A percentile compares a stretch with the other conserved stretches of the same genome.
These are phyloP conservation scores for Coenobita brevimanus DNA, from an alignment of 1,140 invertebrate genomes.

Conservation along the genomic window DNA sequence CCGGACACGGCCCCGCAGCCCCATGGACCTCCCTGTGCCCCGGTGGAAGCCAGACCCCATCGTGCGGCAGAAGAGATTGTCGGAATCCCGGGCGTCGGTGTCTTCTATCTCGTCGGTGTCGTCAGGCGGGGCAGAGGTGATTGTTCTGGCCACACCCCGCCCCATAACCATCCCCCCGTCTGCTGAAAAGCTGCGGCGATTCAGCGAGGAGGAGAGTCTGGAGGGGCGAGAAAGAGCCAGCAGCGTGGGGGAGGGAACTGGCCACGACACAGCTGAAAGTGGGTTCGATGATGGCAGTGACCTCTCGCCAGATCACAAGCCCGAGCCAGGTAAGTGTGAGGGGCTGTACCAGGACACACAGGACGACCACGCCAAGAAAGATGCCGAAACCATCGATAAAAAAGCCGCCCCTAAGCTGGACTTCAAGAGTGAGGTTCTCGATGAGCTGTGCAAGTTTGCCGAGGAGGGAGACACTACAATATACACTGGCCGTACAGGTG, in stretches of 20 bases:
- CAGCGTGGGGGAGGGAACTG: slow-evolving; percentile 17
- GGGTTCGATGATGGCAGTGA: slow-evolving; percentile 63
- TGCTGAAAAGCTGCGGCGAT: slow-evolving; percentile 66
- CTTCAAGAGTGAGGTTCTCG: slow-evolving; percentile 68
- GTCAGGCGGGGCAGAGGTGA: slow-evolving; percentile 11
- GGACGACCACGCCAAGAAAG: slow-evolving; percentile 32
- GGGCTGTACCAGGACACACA: slow-evolving; percentile 10
- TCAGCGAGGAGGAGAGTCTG: slow-evolving; percentile 65
- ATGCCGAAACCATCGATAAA: background rate
- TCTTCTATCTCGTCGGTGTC: slow-evolving; percentile 28
- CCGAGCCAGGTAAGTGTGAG: too few species aligned
- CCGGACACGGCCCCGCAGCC: slow-evolving; percentile 53
- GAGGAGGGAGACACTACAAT: slow-evolving; percentile 68
- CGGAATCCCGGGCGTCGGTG: slow-evolving; percentile 30
- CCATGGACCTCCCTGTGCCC: slow-evolving; percentile 68
- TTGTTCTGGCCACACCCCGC: slow-evolving; percentile 46
- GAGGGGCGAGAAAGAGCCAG: slow-evolving; percentile 30
- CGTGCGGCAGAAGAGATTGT: slow-evolving; percentile 50
- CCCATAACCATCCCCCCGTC: slow-evolving; percentile 64
- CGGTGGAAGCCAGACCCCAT: slow-evolving; percentile 65
- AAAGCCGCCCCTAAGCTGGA: slow-evolving; percentile 51
- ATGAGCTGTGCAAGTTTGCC: slow-evolving; percentile 68
- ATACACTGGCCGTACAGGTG: slow-evolving; percentile 60
- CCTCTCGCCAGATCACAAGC: slow-evolving; percentile 53
- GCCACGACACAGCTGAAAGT: slow-evolving; percentile 58